Evolutionary conservation across 2,797 vertebrate genomes (phyloP).

Genomic region (Australoheros facetus): DNA sequence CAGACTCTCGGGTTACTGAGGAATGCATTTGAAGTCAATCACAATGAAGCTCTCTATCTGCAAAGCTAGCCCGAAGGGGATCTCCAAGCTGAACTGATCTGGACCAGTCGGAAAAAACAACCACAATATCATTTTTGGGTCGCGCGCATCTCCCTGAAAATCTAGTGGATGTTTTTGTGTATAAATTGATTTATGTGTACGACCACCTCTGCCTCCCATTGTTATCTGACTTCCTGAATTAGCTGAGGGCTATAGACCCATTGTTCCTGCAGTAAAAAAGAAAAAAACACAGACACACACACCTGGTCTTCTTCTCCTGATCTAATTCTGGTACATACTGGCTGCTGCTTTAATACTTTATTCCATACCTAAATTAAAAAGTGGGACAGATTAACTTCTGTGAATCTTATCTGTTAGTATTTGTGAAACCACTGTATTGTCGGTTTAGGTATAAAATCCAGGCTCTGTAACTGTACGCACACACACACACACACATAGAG

Average conservation of each 20-base stretch:
- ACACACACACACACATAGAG: conserved; percentile 5
- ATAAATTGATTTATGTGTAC: background rate
- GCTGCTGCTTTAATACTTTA: conserved; percentile 2
- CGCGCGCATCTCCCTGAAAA: conserved; percentile 6
- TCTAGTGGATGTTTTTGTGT: conserved; percentile 7
- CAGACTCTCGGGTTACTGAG: conserved; percentile 67
- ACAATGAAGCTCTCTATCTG: conserved; percentile 70
- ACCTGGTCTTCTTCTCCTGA: conserved; percentile 2
- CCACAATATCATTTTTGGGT: conserved; percentile 28
- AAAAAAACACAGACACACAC: background rate
- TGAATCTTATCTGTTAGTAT: conserved; percentile 35
- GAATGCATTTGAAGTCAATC: conserved; percentile 77
- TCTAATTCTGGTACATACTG: conserved; percentile 2
- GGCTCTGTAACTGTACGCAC: conserved; percentile 28
- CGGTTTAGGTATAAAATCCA: conserved; percentile 35
- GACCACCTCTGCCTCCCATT: conserved; percentile 32
- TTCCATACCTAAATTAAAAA: conserved; percentile 34
- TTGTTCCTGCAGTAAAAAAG: conserved; percentile 34
- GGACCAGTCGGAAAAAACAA: conserved; percentile 36
- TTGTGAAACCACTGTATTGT: conserved; percentile 16
- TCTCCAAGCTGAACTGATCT: conserved; percentile 36
- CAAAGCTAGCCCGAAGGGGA: conserved; percentile 48
- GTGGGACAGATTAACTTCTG: conserved; percentile 21
- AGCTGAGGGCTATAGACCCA: conserved; percentile 23
- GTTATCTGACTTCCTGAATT: conserved; percentile 62